phyloP scores from a whole-genome alignment of 1,140 invertebrate species.

The Rhyzopertha dominica region DNA sequence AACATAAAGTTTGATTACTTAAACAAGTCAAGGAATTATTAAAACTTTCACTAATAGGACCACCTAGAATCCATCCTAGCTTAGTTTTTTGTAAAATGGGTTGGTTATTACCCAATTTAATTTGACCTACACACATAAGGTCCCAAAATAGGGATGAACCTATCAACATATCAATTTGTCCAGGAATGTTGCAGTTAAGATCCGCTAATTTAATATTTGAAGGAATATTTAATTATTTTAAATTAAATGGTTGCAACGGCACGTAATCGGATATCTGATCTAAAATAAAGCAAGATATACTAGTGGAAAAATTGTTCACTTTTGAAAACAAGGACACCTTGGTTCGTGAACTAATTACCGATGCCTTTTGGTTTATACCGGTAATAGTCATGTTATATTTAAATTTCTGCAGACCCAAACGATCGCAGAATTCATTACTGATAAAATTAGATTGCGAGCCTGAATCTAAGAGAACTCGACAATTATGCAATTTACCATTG shows the following conservation, averaged over 20 bases:
- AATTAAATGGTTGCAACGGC: slow-evolving; percentile 12
- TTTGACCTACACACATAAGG: slow-evolving; percentile 22
- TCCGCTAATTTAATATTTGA: slow-evolving; percentile 15
- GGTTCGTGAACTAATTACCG: not conserved
- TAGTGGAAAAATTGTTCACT: slow-evolving; percentile 2
- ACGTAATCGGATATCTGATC: slow-evolving; percentile 9
- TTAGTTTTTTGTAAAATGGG: slow-evolving; percentile 3
- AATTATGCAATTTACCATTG: not conserved
- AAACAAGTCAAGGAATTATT: too few relatives aligned
- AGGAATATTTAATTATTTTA: slow-evolving; percentile 11
- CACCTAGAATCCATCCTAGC: slow-evolving; percentile 4
- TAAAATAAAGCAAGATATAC: slow-evolving; percentile 8
- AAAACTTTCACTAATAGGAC: too few relatives aligned
- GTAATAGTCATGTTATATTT: slow-evolving; percentile 10
- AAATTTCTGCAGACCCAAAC: not conserved
- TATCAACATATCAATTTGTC: slow-evolving; percentile 18
- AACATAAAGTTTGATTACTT: too few relatives aligned
- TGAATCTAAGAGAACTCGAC: slow-evolving; percentile 5
- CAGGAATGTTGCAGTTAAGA: slow-evolving; percentile 8
- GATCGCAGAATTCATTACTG: not conserved
- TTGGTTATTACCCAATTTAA: slow-evolving; percentile 1
- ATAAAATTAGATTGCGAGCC: slow-evolving; percentile 19
- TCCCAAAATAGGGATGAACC: slow-evolving; percentile 19
- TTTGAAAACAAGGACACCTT: slow-evolving; percentile 1
- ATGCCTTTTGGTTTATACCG: not conserved